Base-by-base conservation (phyloP, 1,140 invertebrate genomes). In the Saccostrea echinata region DNA sequence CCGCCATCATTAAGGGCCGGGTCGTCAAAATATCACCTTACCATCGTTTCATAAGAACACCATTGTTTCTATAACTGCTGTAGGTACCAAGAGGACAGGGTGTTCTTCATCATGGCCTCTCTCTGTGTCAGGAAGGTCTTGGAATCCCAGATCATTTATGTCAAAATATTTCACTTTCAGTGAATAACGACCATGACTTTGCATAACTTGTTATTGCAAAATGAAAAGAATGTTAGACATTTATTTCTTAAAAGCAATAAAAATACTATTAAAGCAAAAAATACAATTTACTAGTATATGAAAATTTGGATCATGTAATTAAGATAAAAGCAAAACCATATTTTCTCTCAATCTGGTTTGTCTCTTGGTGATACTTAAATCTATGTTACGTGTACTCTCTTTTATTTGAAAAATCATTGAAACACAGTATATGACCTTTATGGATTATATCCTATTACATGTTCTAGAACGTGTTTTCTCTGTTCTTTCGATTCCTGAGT, bases 211-310 rank as follows among this genome's bases (percentile, higher is more conserved):
- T 16, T 30, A 12, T 3, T 76, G 27, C 13, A 33, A 71, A 71
- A 71, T 71, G 64, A 71, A 71, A 71, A 71, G 64, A 71, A 76
- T 76, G 6, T 27, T 76, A 76, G 68, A 76, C 68, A 76, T 76
- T 76, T 76, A 76, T 76, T 76, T 27, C 68, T 30, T 11, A 76
- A 33, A 33, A 76, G 68, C 30, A 33, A 33, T 76, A 61, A 76
- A 76, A 33, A 30, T 33, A 16, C 27, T 76, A 27, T 76, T 4
- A 76, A 76, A 1, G 9, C 43, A 43, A 43, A 43, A n/a, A 43
- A 43, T 6, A 43, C 43, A 43, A 43, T 43, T 43, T 43, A 43
- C 1, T 43, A 43, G 43, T 43, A 8, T 43, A 43, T 43, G 43
- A 43, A 43, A 43, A 43, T 43, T 43, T 43, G 43, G 43, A 43